Conservation (phyloP, 2,888 invertebrate species). For the Leptinotarsa tumamoca region DNA sequence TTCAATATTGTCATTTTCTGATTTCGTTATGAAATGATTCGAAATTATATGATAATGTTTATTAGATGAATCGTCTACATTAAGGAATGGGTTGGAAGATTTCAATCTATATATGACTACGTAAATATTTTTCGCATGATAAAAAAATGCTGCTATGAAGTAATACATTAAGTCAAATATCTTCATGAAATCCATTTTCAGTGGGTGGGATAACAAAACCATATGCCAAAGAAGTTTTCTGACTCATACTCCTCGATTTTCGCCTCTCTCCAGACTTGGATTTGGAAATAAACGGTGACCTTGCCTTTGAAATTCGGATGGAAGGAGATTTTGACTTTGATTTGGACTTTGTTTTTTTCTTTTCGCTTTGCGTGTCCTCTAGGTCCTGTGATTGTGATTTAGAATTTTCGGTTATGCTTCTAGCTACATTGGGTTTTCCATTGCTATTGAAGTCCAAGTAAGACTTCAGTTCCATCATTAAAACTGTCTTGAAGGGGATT, state of each 20-base stretch:
- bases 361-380: slow-evolving; percentile 36
- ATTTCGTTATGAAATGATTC: too few relatives aligned
- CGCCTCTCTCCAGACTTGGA: slow-evolving; percentile 41
- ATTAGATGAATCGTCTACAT: not conserved
- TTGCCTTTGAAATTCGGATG: slow-evolving; percentile 29
- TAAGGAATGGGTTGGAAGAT: slow-evolving; percentile 12
- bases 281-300: slow-evolving; percentile 31
- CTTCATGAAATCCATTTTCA: not conserved
- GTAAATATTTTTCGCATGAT: not conserved
- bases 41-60: not conserved
- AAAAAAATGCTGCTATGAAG: not conserved
- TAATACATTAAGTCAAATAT: not conserved
- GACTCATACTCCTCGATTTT: slow-evolving; percentile 33
- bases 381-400: slow-evolving; percentile 31
- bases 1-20: too few relatives aligned
- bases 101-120: not conserved
- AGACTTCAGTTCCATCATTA: slow-evolving; percentile 52
- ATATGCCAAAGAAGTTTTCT: slow-evolving; percentile 38
- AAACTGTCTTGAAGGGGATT: slow-evolving; percentile 47
- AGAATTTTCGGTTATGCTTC: slow-evolving; percentile 33
- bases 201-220: slow-evolving; percentile 45
- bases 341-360: slow-evolving; percentile 32
- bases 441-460: slow-evolving; percentile 55
- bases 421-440: slow-evolving; percentile 53
- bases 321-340: slow-evolving; percentile 37